These are phyloP conservation scores for Lepus europaeus DNA, from an alignment of 2,113 vertebrate genomes.

Conservation along the genomic window DNA sequence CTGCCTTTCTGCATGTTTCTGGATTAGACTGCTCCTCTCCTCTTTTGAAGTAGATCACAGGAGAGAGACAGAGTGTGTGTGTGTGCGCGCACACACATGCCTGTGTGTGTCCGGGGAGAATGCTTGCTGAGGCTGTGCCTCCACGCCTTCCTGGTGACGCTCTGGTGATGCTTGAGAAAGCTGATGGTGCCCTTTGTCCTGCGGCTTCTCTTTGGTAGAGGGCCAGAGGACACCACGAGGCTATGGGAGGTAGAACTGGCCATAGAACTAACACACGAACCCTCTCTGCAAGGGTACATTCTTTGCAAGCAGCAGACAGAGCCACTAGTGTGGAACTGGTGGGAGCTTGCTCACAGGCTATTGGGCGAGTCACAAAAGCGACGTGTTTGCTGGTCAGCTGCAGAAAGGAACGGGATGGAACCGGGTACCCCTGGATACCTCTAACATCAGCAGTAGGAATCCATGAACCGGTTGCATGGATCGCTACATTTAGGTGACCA, in stretches of 20 bases:
- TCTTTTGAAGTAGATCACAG: conserved; percentile 77
- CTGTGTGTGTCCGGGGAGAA: background rate
- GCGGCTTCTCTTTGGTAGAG: background rate
- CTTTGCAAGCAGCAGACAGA: background rate
- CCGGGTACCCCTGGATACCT: background rate
- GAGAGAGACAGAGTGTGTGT: background rate
- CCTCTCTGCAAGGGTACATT: background rate
- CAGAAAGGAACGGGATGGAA: background rate
- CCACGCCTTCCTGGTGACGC: background rate
- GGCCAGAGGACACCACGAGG: background rate
- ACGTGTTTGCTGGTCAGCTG: background rate
- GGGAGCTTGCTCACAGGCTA: background rate
- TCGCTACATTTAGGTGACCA: background rate
- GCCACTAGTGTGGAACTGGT: background rate
- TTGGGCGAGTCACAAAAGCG: background rate
- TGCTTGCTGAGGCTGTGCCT: background rate
- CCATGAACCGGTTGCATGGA: background rate
- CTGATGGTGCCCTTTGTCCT: background rate
- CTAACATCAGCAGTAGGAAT: background rate
- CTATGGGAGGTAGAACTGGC: background rate
- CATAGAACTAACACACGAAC: background rate
- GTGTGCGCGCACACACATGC: no score
- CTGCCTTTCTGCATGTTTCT: conserved; percentile 74
- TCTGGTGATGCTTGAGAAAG: accelerated
- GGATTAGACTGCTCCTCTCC: conserved; percentile 76